A percentile compares a stretch with the other conserved stretches of the same genome.
These are phyloP conservation scores for Xyrichtys novacula DNA, from an alignment of 2,797 vertebrate species.

Conservation along the genomic window DNA sequence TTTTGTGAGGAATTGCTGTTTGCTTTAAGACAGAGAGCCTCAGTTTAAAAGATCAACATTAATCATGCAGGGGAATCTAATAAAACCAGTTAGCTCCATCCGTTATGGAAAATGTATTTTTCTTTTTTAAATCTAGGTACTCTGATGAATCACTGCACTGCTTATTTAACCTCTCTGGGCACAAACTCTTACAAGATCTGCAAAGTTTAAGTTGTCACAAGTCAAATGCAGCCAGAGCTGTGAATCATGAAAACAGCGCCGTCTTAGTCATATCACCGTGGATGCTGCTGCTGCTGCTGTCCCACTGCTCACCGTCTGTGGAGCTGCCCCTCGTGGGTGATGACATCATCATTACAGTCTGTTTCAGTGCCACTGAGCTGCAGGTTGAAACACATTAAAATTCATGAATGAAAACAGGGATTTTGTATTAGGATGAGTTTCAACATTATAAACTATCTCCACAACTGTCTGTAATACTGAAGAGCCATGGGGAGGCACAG, in stretches of 20 bases:
- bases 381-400: conserved; percentile 18
- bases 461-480: no score
- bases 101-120: conserved; percentile 22
- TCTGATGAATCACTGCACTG: no score
- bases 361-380: conserved; percentile 7
- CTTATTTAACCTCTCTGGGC: no score
- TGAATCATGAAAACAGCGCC: conserved; percentile 1
- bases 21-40: neutral
- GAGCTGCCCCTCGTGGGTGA: conserved; percentile 21
- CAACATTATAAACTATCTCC: neutral
- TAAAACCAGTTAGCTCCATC: neutral
- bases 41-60: neutral
- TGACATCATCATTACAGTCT: conserved; percentile 48
- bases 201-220: neutral
- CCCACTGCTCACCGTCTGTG: conserved; percentile 8
- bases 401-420: conserved; percentile 7
- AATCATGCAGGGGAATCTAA: no score
- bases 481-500: no score
- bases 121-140: no score
- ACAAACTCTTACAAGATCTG: no score
- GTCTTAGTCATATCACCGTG: conserved; percentile 1
- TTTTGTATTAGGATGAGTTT: neutral
- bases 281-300: conserved; percentile 3
- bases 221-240: conserved; percentile 9
- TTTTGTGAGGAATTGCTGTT: neutral